phyloP scores from a whole-genome alignment of 2,888 invertebrate genomes.

The Torymus texanus region DNA sequence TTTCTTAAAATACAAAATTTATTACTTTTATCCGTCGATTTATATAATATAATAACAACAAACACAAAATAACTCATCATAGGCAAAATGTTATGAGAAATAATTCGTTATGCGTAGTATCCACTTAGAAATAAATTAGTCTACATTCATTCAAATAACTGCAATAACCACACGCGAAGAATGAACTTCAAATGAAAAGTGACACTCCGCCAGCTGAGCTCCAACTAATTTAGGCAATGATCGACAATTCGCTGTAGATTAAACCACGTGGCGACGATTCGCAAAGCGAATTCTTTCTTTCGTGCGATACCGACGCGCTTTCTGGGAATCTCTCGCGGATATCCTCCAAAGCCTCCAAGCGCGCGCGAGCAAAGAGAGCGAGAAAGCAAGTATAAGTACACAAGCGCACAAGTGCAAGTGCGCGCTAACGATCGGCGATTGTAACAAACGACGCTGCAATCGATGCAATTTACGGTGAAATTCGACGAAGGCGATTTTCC shows the following conservation, averaged over 20 bases:
- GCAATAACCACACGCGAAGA: neutral
- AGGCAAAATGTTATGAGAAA: neutral
- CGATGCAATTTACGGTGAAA: slow-evolving; percentile 27
- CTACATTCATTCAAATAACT: slow-evolving; percentile 2
- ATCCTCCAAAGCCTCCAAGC: neutral
- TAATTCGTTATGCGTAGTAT: too few relatives aligned
- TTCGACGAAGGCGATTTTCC: slow-evolving; percentile 33
- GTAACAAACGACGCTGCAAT: slow-evolving; percentile 34
- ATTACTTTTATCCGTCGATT: too few relatives aligned
- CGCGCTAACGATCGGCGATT: slow-evolving; percentile 35
- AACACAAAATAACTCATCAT: neutral
- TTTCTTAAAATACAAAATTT: too few relatives aligned
- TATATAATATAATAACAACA: neutral
- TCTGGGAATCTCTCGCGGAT: neutral
- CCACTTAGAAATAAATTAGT: neutral
- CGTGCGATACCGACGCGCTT: neutral
- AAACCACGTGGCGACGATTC: slow-evolving; percentile 13
- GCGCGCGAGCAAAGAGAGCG: neutral
- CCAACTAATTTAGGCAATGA: slow-evolving; percentile 18
- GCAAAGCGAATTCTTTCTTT: neutral
- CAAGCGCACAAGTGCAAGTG: neutral
- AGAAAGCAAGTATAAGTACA: neutral
- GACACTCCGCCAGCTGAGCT: neutral
- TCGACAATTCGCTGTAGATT: slow-evolving; percentile 23
- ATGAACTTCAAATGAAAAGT: slow-evolving; percentile 40